A percentile compares a stretch with the other conserved stretches of the same genome.
These are phyloP conservation scores for Dendrolimus kikuchii DNA, from an alignment of 1,140 invertebrate genomes.

Conservation along the genomic window DNA sequence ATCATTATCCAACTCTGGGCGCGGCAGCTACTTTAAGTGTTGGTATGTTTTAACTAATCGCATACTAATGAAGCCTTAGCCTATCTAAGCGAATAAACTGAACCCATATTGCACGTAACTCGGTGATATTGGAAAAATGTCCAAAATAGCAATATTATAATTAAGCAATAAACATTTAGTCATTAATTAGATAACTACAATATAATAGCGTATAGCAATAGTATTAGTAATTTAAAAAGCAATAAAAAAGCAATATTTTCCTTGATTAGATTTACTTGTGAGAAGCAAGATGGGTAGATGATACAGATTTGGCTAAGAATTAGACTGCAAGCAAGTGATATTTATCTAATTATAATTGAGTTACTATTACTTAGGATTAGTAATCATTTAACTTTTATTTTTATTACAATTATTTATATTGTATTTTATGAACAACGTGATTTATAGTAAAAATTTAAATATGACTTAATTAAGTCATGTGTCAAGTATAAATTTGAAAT, in stretches of 20 bases:
- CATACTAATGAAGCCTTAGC: no score
- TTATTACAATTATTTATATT: background rate
- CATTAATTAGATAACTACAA: slow-evolving; percentile 3
- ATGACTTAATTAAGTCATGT: no score
- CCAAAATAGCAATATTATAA: slow-evolving; percentile 28
- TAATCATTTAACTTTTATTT: background rate
- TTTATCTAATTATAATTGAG: background rate
- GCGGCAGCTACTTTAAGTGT: no score
- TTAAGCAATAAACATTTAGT: slow-evolving; percentile 23
- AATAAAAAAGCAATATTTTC: slow-evolving; percentile 16
- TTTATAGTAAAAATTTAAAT: no score
- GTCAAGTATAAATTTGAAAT: no score
- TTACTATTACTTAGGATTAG: background rate
- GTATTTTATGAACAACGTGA: no score
- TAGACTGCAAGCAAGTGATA: slow-evolving; percentile 27
- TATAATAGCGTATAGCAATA: slow-evolving; percentile 21
- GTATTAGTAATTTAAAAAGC: slow-evolving; percentile 29
- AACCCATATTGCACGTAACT: no score
- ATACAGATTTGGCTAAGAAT: slow-evolving; percentile 19
- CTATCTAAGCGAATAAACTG: no score
- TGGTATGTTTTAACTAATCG: no score
- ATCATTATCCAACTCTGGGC: no score
- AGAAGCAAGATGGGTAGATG: slow-evolving; percentile 6
- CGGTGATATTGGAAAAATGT: slow-evolving; percentile 17
- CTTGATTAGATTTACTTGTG: slow-evolving; percentile 23